Percentiles rank a stretch among this genome's conserved stretches.
Evolutionary conservation across 2,113 vertebrate species (phyloP).

Genomic region (Thryonomys swinderianus): DNA sequence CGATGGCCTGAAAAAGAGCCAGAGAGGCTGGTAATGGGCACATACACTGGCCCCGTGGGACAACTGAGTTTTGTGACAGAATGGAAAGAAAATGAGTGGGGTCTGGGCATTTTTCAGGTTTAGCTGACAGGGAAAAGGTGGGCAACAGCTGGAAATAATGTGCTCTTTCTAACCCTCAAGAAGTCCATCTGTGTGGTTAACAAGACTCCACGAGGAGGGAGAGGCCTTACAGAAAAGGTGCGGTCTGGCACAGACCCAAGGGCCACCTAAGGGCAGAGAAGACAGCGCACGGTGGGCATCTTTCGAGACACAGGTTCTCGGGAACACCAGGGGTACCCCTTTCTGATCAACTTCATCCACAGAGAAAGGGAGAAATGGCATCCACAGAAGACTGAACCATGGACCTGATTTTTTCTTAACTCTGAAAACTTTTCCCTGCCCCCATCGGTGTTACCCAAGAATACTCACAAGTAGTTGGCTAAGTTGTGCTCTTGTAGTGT

Average conservation of each 20-base stretch:
- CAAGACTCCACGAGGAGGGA: neutral
- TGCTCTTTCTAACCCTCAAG: no score
- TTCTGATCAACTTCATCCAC: neutral
- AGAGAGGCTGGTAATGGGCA: neutral
- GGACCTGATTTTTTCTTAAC: neutral
- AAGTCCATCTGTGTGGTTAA: neutral
- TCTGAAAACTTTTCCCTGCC: fast-evolving
- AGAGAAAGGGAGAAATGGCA: neutral
- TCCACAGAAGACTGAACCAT: neutral
- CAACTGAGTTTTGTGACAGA: neutral
- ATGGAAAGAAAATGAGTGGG: neutral
- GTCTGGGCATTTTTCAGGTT: neutral
- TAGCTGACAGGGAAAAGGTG: neutral
- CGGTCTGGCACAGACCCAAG: neutral
- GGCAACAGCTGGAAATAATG: neutral
- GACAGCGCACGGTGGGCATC: no score
- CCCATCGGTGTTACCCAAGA: neutral
- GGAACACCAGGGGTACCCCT: neutral
- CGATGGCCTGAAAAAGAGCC: neutral
- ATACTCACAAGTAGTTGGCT: constrained; percentile 99
- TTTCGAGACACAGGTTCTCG: neutral
- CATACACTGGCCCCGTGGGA: neutral
- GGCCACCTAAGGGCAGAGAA: neutral
- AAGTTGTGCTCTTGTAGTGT: constrained; percentile 99
- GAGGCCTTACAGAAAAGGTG: neutral